Evolutionary conservation across 2,113 vertebrate species (phyloP).

Genomic region (Microcebus jonahi): DNA sequence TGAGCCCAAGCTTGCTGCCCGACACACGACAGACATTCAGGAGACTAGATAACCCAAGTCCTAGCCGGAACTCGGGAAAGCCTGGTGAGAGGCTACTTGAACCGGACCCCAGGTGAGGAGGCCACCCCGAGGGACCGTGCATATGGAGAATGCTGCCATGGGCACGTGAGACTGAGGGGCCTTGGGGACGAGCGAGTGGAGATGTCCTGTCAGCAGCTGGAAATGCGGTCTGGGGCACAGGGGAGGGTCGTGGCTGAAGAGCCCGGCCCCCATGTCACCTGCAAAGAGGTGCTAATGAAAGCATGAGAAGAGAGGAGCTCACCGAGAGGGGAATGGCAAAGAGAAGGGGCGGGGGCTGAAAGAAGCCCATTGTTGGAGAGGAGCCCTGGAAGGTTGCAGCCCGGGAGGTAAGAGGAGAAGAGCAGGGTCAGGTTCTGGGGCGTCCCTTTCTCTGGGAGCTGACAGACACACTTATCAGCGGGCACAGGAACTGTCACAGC

Average conservation of each 20-base stretch:
- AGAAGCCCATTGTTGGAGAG: constrained; percentile 67
- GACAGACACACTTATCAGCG: constrained; percentile 72
- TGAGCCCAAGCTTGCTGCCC: neutral
- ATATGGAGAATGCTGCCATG: neutral
- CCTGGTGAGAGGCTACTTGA: neutral
- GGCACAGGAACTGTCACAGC: constrained; percentile 36
- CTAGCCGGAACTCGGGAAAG: neutral
- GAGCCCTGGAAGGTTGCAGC: neutral
- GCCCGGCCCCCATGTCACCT: constrained; percentile 22
- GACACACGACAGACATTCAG: neutral
- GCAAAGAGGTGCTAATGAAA: constrained; percentile 65
- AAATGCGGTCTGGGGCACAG: constrained; percentile 52
- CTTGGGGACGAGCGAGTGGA: neutral
- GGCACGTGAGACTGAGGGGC: neutral
- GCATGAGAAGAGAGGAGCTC: constrained; percentile 58
- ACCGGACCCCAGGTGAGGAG: neutral
- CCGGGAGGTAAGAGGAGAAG: constrained; percentile 68
- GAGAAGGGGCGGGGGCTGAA: constrained; percentile 51
- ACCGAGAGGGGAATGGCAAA: neutral
- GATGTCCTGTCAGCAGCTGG: constrained; percentile 65
- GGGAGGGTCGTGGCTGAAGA: constrained; percentile 41
- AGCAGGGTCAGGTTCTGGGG: neutral
- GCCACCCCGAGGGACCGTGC: neutral
- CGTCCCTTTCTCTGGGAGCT: constrained; percentile 50
- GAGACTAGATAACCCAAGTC: neutral